Conservation (phyloP, 2,113 vertebrate genomes). For the Carassius gibelio region DNA sequence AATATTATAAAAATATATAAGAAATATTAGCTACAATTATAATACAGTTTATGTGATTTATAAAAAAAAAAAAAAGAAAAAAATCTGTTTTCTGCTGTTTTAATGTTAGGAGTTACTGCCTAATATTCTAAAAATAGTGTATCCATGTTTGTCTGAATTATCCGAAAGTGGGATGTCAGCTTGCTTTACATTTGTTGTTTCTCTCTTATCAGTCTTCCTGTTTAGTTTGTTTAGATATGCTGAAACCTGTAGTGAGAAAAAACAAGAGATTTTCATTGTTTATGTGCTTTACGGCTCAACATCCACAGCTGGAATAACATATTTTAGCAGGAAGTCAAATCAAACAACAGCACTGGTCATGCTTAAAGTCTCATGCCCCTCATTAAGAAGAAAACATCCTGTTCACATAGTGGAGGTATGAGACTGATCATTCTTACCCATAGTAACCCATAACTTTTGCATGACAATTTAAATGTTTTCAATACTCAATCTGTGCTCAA, state of each 20-base stretch:
- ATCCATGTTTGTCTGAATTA: neutral
- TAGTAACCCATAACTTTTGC: neutral
- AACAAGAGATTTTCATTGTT: constrained; percentile 51
- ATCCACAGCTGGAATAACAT: constrained; percentile 51
- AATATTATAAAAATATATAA: too few species aligned
- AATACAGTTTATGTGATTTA: too few species aligned
- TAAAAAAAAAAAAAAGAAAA: too few species aligned
- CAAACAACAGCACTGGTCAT: constrained; percentile 27
- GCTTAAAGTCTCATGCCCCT: constrained; percentile 6
- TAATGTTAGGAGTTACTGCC: neutral
- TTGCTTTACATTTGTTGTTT: neutral
- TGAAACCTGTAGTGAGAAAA: neutral
- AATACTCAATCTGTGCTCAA: too few species aligned
- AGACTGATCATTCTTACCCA: too few species aligned
- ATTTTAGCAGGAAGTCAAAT: constrained; percentile 37
- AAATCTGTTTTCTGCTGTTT: neutral
- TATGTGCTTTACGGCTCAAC: constrained; percentile 40
- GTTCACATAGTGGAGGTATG: too few species aligned
- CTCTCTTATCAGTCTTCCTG: neutral
- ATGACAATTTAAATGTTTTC: neutral
- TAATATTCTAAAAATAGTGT: neutral
- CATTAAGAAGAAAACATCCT: constrained; percentile 16
- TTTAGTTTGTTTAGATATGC: constrained; percentile 45
- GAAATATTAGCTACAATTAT: too few species aligned
- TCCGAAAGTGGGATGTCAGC: constrained; percentile 10